Conservation (phyloP, 1,140 invertebrate species). For the Glossosoma conforme region DNA sequence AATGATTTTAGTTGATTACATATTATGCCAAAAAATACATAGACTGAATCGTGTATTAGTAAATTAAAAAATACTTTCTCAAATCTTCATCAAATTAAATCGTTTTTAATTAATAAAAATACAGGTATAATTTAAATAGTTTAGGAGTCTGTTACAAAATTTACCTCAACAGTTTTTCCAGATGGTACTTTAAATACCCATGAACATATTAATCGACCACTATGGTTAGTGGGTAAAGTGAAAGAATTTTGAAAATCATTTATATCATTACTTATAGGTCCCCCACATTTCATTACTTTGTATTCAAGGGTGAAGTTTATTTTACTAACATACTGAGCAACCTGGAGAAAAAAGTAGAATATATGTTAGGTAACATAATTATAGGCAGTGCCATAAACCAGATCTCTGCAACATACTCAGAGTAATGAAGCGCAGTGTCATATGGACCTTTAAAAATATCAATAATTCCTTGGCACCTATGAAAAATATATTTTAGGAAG, state of each 20-base stretch:
- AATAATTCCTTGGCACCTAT: not conserved
- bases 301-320: constrained; percentile 39
- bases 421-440: too few species aligned
- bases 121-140: too few species aligned
- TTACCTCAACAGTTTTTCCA: constrained; percentile 15
- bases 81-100: too few species aligned
- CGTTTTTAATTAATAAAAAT: too few species aligned
- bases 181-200: constrained; percentile 2
- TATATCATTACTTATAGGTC: constrained; percentile 31
- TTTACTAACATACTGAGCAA: not conserved
- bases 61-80: too few species aligned
- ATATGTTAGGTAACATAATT: too few species aligned
- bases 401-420: too few species aligned
- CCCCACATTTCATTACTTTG: constrained; percentile 58
- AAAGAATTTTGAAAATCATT: constrained; percentile 11
- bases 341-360: not conserved
- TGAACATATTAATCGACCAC: constrained; percentile 11
- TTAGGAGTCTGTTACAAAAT: too few species aligned
- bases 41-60: too few species aligned
- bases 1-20: too few species aligned
- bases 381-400: too few species aligned
- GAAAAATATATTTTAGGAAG: not conserved
- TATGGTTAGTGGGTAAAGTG: constrained; percentile 2
- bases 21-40: too few species aligned
- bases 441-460: constrained; percentile 1